phyloP scores from a whole-genome alignment of 2,888 invertebrate genomes.

The Drosophila maculinotata region DNA sequence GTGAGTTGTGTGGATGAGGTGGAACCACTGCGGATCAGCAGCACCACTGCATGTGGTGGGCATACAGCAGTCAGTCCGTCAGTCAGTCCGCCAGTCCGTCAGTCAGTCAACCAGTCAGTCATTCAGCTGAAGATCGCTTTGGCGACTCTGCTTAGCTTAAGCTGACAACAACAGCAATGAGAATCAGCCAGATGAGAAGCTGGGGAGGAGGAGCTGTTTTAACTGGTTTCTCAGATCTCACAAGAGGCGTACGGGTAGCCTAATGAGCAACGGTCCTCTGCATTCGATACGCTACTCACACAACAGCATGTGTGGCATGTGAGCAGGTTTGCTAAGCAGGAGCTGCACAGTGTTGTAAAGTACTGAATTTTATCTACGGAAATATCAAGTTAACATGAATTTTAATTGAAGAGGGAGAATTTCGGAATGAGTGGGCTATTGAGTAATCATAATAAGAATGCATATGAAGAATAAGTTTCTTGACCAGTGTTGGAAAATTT shows the following conservation, averaged over 20 bases:
- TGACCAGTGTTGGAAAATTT: slow-evolving; percentile 1
- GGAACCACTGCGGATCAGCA: slow-evolving; percentile 42
- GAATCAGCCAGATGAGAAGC: slow-evolving; percentile 27
- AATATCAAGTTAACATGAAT: too few relatives aligned
- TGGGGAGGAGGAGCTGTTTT: slow-evolving; percentile 54
- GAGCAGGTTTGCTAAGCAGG: slow-evolving; percentile 3
- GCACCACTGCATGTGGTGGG: slow-evolving; percentile 23
- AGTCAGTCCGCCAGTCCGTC: slow-evolving; percentile 8
- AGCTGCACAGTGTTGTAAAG: neutral
- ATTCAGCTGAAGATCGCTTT: slow-evolving; percentile 27
- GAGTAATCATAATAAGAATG: neutral
- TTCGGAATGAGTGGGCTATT: too few relatives aligned
- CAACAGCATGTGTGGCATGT: slow-evolving; percentile 20
- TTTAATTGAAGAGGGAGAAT: too few relatives aligned
- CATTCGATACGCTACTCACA: slow-evolving; percentile 39
- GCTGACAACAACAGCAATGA: slow-evolving; percentile 73
- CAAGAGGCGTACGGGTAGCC: slow-evolving; percentile 60
- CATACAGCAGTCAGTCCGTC: slow-evolving; percentile 10
- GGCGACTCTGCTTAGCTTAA: slow-evolving; percentile 71
- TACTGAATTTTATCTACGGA: neutral
- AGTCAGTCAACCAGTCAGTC: slow-evolving; percentile 6
- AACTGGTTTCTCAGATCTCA: slow-evolving; percentile 64
- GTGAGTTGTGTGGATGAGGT: slow-evolving; percentile 26
- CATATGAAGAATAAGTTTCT: neutral
- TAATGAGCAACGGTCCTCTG: slow-evolving; percentile 68